Percentiles rank a stretch among this genome's conserved stretches.
phyloP scores from a whole-genome alignment of 1,140 invertebrate genomes.

The Drosophila trapezifrons region DNA sequence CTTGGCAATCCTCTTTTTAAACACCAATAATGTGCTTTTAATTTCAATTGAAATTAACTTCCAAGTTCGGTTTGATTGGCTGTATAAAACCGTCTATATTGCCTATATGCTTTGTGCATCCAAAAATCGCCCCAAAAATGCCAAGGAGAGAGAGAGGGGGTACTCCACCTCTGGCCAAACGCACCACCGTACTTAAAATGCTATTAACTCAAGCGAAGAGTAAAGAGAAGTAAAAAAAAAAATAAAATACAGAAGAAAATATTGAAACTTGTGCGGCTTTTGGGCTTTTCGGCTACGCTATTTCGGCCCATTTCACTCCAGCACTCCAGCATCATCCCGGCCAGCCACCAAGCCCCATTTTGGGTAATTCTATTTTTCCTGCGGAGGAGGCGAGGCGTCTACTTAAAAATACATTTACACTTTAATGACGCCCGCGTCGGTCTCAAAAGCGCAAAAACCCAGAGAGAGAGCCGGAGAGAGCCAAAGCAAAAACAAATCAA shows the following conservation, averaged over 20 bases:
- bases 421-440: conserved; percentile 66
- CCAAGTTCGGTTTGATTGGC: conserved; percentile 46
- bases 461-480: conserved; percentile 7
- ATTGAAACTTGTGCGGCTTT: conserved; percentile 78
- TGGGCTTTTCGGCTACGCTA: conserved; percentile 62
- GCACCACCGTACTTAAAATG: conserved; percentile 75
- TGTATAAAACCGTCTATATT: conserved; percentile 36
- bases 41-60: conserved; percentile 58
- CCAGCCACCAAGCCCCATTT: conserved; percentile 4
- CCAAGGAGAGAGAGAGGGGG: neutral
- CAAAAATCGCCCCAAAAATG: neutral
- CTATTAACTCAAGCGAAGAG: conserved; percentile 68
- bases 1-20: neutral
- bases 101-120: conserved; percentile 43
- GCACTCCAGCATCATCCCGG: neutral
- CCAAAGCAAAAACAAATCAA: conserved; percentile 73
- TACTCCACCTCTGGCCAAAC: neutral
- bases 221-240: conserved; percentile 1
- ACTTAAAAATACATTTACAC: conserved; percentile 83
- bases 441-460: conserved; percentile 23
- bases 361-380: conserved; percentile 71
- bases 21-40: conserved; percentile 49
- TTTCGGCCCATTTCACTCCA: conserved; percentile 37
- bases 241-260: conserved; percentile 31
- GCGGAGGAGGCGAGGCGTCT: conserved; percentile 50